Base-by-base conservation (phyloP, 2,888 invertebrate species). In the Nemapogon koenigi region DNA sequence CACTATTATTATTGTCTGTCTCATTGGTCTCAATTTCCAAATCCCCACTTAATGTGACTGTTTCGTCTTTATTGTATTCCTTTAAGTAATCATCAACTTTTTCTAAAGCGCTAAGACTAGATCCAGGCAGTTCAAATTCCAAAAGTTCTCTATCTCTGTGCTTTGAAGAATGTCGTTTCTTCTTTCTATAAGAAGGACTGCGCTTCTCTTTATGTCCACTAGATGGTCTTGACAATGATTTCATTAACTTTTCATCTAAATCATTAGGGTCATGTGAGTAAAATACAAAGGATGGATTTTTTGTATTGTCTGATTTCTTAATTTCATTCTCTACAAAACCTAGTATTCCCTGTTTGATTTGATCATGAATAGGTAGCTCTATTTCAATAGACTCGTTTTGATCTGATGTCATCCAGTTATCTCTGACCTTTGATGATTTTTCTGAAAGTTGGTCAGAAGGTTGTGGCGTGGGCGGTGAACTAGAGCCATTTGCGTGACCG, bases 291-390 rank as follows among this genome's bases (percentile, higher is more conserved):
- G 76, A 71, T 1, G 79, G 71, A 49, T 67, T 75, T 44, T 76
- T 73, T 37, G 22, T 25, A 11, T 40, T 44, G 31, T 80, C 79
- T 0, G 76, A 62, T 43, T 80, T 80, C 41, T 80, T 78, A 17
- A 80, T 66, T 59, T 80, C 80, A 43, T 80, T 71, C 46, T 79
- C 80, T 14, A 80, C 78, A 51, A 79, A 80, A 4, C 78, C 80
- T 42, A 80, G 47, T 28, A 80, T 80, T 35, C 73, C 80, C 57
- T 73, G 73, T 49, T 80, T 80, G 35, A 81, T 68, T 55, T 81
- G 79, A 40, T 79, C 78, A 46, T 84, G 84, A 26, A 84, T 84
- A 31, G 83, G 83, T 16, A 81, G 52, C 49, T 84, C 84, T 1
- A 73, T 71, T 44, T 83, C 84, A 13, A 83, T 59, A 1, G 83